Base-by-base conservation (phyloP, 2,113 vertebrate species). In the Malurus alboscapulatus region DNA sequence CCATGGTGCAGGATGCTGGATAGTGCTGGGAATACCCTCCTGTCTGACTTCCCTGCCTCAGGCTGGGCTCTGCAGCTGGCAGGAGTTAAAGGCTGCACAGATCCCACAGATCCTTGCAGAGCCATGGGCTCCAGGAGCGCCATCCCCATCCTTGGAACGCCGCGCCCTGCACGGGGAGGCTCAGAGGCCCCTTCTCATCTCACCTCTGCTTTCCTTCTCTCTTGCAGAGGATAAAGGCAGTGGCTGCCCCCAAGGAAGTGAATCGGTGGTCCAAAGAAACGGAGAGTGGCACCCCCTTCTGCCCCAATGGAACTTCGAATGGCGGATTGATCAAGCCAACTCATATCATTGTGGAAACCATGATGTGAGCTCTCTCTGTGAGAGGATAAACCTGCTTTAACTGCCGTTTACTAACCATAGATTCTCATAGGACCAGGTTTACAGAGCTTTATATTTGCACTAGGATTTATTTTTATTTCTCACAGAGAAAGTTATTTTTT, bases 331-430 rank as follows among this genome's bases (percentile, higher is more conserved):
- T 97, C 96, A 99, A 99, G 96, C 98, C 98, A 79, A 98, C 98
- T 82, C 99, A 99, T 97, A 98, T 99, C 98, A 97, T 99, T 95
- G 98, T 99, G 97, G 99, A 99, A 98, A 99, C 99, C 95, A 99
- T 98, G 98, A 99, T 99, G 99, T 99, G 98, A 99, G 97, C 97
- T 95, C 98, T 98, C 98, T 98, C 97, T 98, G 97, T 98, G 97
- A 97, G 97, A 98, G 97, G 98, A 98, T 97, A 96, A 97, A 96
- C 96, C 97, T 97, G 98, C 98, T 98, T 98, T 97, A 97, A 98
- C 98, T 98, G 98, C 98, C 97, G 98, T 98, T 98, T 98, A 98
- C 98, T 99, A 98, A 99, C 98, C 96, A 98, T 98, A 98, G 98
- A 98, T 98, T 98, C 97, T 98, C 97, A 96, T 99, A 99, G 99